phyloP scores from a whole-genome alignment of 2,113 vertebrate genomes.

The Calypte anna region DNA sequence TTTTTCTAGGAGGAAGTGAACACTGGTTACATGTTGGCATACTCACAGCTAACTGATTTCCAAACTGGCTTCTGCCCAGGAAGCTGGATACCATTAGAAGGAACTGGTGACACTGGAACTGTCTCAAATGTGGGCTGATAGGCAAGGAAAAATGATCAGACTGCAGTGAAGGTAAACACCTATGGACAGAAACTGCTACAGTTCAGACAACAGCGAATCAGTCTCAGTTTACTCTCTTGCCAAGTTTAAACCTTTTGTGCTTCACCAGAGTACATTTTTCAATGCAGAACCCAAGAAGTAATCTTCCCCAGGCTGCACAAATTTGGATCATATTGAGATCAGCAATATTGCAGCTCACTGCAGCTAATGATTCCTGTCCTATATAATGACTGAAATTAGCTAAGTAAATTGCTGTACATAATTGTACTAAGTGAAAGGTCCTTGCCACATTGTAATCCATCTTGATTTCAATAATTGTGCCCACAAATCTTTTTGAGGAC shows the following conservation, averaged over 20 bases:
- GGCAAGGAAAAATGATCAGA: constrained; percentile 57
- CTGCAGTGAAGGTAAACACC: not conserved
- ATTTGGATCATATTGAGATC: not conserved
- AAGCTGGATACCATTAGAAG: constrained; percentile 76
- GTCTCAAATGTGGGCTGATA: constrained; percentile 76
- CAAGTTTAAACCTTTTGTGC: not conserved
- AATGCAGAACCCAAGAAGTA: not conserved
- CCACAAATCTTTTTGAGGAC: not conserved
- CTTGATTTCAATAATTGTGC: not conserved
- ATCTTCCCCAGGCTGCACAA: not conserved
- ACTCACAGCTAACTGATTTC: constrained; percentile 75
- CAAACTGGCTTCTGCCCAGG: constrained; percentile 67
- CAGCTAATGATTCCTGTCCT: constrained; percentile 16
- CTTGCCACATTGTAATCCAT: not conserved
- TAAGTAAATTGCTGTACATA: not conserved
- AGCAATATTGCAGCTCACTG: not conserved
- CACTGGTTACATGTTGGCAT: not conserved
- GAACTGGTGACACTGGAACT: constrained; percentile 69
- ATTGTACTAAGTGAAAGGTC: not conserved
- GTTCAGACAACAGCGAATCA: not conserved
- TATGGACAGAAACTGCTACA: constrained; percentile 26
- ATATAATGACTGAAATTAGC: constrained; percentile 22
- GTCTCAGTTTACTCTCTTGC: not conserved
- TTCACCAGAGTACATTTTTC: not conserved
- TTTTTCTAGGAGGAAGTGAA: constrained; percentile 28